Evolutionary conservation across 2,888 invertebrate species (phyloP).

Genomic region (Chironomus tentans): DNA sequence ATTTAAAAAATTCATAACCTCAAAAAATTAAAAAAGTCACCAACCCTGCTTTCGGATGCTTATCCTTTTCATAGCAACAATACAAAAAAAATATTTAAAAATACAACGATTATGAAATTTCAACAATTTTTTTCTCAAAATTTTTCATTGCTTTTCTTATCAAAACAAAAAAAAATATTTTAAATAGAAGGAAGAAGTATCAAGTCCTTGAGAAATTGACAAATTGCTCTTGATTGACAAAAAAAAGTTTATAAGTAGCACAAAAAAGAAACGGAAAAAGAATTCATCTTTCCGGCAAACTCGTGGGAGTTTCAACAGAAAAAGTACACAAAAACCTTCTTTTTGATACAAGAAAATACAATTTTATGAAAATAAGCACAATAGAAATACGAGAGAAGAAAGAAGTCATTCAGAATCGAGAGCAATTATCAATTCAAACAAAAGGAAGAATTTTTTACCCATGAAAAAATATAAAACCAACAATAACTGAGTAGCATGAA

Average conservation of each 20-base stretch:
- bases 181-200: background rate
- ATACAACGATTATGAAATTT: too few relatives aligned
- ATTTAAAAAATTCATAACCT: too few relatives aligned
- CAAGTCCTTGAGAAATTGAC: background rate
- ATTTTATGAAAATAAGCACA: background rate
- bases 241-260: background rate
- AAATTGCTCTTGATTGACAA: slow-evolving; percentile 3
- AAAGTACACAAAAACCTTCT: background rate
- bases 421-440: background rate
- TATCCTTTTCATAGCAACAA: too few relatives aligned
- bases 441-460: too few relatives aligned
- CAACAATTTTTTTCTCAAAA: too few relatives aligned
- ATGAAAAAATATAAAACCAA: background rate
- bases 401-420: background rate
- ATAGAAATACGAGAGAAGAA: background rate
- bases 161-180: background rate
- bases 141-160: too few relatives aligned
- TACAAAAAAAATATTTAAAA: too few relatives aligned
- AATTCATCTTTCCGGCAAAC: background rate
- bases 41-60: too few relatives aligned
- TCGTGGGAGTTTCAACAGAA: background rate
- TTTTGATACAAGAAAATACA: background rate
- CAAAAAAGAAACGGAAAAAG: background rate
- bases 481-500: too few relatives aligned
- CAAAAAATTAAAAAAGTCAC: too few relatives aligned